A percentile compares a stretch with the other conserved stretches of the same genome.
phyloP scores from a whole-genome alignment of 2,113 vertebrate genomes.

The Xyrauchen texanus region DNA sequence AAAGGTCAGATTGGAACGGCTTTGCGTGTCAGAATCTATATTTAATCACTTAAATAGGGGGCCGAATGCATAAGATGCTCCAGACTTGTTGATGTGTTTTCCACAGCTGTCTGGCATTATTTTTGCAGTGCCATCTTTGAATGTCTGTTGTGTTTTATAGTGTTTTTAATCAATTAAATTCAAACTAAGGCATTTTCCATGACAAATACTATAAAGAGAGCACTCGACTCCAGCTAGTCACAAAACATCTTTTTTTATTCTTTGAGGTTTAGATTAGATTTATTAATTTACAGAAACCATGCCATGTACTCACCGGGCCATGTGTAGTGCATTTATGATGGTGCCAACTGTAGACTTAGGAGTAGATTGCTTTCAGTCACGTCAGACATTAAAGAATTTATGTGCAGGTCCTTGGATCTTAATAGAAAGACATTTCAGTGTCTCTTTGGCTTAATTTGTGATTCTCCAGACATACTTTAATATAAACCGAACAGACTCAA shows the following conservation, averaged over 20 bases:
- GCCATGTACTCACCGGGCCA: constrained; percentile 17
- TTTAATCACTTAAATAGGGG: no score
- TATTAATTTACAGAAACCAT: constrained; percentile 12
- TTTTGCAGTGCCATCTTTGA: constrained; percentile 11
- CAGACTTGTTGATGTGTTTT: constrained; percentile 6
- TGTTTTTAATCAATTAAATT: constrained; percentile 57
- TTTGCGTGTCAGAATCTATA: neutral
- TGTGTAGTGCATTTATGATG: constrained; percentile 17
- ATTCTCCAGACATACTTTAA: neutral
- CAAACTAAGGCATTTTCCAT: constrained; percentile 58
- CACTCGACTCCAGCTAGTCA: constrained; percentile 45
- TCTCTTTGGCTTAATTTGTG: neutral
- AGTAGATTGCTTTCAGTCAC: no score
- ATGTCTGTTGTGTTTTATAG: constrained; percentile 61
- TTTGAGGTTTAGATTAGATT: neutral
- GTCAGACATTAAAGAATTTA: neutral
- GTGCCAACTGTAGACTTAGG: neutral
- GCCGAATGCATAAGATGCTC: neutral
- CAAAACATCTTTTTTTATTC: neutral
- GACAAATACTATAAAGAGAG: constrained; percentile 48
- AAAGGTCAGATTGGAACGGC: constrained; percentile 41
- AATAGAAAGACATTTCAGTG: neutral
- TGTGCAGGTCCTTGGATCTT: neutral
- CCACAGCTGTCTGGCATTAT: constrained; percentile 52
- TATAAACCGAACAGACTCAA: neutral